A percentile compares a stretch with the other conserved stretches of the same genome.
These are phyloP conservation scores for Bruchidius siliquastri DNA, from an alignment of 2,888 invertebrate genomes.

Conservation along the genomic window DNA sequence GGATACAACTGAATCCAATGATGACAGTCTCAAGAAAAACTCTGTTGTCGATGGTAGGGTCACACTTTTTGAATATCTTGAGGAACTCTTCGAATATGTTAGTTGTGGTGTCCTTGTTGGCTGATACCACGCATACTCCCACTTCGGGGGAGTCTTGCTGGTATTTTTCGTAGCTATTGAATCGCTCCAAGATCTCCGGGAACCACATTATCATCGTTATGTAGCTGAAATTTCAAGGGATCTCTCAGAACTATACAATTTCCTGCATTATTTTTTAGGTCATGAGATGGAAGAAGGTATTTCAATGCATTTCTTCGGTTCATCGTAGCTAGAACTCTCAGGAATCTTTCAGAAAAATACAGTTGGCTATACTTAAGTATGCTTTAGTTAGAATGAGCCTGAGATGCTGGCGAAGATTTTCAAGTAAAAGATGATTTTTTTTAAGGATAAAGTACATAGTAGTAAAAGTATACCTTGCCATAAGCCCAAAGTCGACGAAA, in stretches of 20 bases:
- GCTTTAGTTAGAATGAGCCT: too few species aligned
- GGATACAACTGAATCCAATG: constrained; percentile 56
- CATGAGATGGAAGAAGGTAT: too few species aligned
- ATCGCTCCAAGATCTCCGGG: constrained; percentile 63
- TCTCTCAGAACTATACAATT: too few species aligned
- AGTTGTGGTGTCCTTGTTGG: constrained; percentile 7
- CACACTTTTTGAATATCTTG: constrained; percentile 25
- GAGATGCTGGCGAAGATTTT: too few species aligned
- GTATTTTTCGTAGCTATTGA: constrained; percentile 51
- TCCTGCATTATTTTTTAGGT: too few species aligned
- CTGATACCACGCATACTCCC: constrained; percentile 55
- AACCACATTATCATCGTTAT: constrained; percentile 67
- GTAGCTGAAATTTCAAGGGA: constrained; percentile 52
- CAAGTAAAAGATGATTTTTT: too few species aligned
- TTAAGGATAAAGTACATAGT: too few species aligned
- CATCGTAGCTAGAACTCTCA: too few species aligned
- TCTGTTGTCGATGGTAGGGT: constrained; percentile 46
- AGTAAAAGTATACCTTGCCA: too few species aligned
- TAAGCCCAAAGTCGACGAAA: constrained; percentile 58
- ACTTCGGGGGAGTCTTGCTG: constrained; percentile 47
- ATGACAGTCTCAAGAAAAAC: constrained; percentile 56
- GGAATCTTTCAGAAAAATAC: too few species aligned
- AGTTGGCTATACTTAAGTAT: too few species aligned
- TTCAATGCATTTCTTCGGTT: too few species aligned
- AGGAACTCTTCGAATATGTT: constrained; percentile 2